These are phyloP conservation scores for Synaphobranchus kaupii DNA, from an alignment of 2,797 vertebrate species.

Conservation along the genomic window DNA sequence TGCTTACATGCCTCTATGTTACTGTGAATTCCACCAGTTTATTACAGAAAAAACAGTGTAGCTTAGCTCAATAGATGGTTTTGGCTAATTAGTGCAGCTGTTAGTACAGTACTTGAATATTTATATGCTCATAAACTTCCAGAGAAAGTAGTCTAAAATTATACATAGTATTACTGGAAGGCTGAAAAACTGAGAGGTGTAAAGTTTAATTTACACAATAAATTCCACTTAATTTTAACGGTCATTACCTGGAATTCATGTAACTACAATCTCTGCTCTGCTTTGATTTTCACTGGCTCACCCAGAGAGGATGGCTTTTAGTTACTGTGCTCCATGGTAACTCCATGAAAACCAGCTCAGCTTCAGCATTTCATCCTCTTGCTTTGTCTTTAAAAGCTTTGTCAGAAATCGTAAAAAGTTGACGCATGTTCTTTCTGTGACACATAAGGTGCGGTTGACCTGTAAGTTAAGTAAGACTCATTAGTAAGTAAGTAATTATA, in stretches of 20 bases:
- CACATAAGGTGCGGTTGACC: not conserved
- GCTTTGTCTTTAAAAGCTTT: not conserved
- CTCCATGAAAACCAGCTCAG: not conserved
- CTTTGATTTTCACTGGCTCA: not conserved
- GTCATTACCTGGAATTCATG: not conserved
- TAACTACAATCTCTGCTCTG: not conserved
- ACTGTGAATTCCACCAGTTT: not conserved
- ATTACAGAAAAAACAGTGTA: not conserved
- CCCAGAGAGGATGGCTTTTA: not conserved
- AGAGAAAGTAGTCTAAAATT: not conserved
- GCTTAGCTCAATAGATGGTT: not conserved
- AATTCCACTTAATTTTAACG: not conserved
- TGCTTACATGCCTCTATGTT: not conserved
- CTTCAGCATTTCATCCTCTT: not conserved
- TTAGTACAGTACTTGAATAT: not conserved
- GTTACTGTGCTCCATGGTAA: not conserved
- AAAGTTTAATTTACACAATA: not conserved
- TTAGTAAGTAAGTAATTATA: not conserved
- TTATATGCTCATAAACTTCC: conserved; percentile 12
- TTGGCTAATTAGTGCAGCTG: not conserved
- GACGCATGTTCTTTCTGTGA: not conserved
- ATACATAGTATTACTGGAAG: not conserved
- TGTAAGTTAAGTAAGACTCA: not conserved
- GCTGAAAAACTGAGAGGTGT: not conserved
- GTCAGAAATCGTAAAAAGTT: not conserved